Evolutionary conservation across 2,888 invertebrate species (phyloP).

Genomic region (Tenthredo scrophulariae): DNA sequence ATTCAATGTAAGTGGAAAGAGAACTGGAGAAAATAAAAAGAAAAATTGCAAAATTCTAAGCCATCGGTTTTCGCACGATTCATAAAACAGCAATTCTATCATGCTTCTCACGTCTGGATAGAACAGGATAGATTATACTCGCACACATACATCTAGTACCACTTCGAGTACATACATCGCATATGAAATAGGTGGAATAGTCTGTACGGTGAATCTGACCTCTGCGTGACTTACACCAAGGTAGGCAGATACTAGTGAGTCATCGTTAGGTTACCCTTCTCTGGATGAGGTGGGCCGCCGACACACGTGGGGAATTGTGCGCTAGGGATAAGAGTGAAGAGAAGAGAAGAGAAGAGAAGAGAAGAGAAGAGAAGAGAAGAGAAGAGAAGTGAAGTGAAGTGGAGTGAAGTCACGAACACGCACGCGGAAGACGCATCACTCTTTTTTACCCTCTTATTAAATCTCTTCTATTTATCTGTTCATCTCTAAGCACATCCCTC

Average conservation of each 20-base stretch:
- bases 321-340: not conserved
- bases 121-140: not conserved
- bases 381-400: not conserved
- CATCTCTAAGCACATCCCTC: constrained; percentile 6
- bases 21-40: not conserved
- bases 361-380: not conserved
- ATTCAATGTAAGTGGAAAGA: not conserved
- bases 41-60: not conserved
- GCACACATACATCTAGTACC: not conserved
- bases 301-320: constrained; percentile 1
- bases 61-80: not conserved
- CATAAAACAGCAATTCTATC: not conserved
- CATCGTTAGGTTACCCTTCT: not conserved
- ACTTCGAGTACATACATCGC: not conserved
- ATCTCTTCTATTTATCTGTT: constrained; percentile 6
- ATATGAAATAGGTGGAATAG: constrained; percentile 18
- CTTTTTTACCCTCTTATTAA: not conserved
- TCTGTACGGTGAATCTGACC: not conserved
- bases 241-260: constrained; percentile 22
- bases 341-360: not conserved
- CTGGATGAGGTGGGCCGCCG: not conserved
- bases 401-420: not conserved
- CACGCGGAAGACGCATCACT: constrained; percentile 36
- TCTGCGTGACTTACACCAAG: constrained; percentile 21
- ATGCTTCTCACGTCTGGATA: constrained; percentile 12